phyloP scores from a whole-genome alignment of 2,797 vertebrate genomes.

The Tenualosa ilisha region DNA sequence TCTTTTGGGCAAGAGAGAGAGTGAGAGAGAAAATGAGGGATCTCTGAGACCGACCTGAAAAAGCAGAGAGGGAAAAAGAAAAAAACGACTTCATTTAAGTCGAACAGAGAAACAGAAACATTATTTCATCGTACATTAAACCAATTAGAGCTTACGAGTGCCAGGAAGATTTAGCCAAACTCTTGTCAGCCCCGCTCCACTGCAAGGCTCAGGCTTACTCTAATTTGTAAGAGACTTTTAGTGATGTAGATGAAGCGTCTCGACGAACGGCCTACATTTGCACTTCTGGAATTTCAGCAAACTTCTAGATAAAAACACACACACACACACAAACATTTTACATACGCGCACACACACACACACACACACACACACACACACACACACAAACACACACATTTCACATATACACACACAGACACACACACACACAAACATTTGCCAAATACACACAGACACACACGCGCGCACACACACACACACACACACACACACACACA shows the following conservation, averaged over 20 bases:
- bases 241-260: slow-evolving; percentile 11
- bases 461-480: neutral
- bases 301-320: neutral
- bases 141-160: slow-evolving; percentile 58
- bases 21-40: slow-evolving; percentile 35
- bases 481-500: neutral
- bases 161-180: slow-evolving; percentile 53
- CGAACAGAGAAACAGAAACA: slow-evolving; percentile 42
- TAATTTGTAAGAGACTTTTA: slow-evolving; percentile 19
- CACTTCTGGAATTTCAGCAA: slow-evolving; percentile 15
- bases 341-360: neutral
- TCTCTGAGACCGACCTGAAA: slow-evolving; percentile 37
- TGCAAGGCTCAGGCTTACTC: slow-evolving; percentile 37
- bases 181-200: slow-evolving; percentile 55
- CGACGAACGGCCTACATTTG: slow-evolving; percentile 9
- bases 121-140: slow-evolving; percentile 72
- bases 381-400: neutral
- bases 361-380: neutral
- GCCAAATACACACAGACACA: neutral
- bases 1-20: slow-evolving; percentile 23
- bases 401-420: neutral
- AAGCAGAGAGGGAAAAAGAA: neutral
- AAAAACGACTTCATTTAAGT: slow-evolving; percentile 31
- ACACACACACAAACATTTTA: neutral
- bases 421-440: neutral